A percentile compares a stretch with the other conserved stretches of the same genome.
phyloP scores from a whole-genome alignment of 2,797 vertebrate species.

The Pelobates cultripes region DNA sequence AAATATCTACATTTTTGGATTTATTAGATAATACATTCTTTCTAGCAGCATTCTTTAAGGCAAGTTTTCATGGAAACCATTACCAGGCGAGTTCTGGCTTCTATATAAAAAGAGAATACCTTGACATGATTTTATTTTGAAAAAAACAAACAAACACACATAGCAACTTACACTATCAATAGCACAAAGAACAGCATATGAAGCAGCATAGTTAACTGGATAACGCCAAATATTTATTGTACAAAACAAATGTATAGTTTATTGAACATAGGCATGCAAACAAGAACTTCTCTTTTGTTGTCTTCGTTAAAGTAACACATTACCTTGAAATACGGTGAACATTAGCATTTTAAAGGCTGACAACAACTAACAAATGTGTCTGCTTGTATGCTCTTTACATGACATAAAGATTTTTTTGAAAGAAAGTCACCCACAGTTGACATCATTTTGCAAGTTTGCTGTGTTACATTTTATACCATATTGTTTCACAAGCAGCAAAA shows the following conservation, averaged over 20 bases:
- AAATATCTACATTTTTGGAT: no score
- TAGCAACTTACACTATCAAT: background rate
- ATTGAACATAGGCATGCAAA: background rate
- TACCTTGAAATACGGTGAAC: background rate
- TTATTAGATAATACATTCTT: no score
- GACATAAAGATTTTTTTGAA: constrained; percentile 6
- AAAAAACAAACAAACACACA: background rate
- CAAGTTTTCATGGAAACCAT: no score
- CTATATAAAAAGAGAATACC: background rate
- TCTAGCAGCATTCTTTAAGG: no score
- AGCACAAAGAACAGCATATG: background rate
- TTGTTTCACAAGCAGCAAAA: constrained; percentile 5
- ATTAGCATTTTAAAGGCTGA: background rate
- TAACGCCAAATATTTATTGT: background rate
- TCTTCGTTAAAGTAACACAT: background rate
- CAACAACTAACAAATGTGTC: background rate
- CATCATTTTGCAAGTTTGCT: background rate
- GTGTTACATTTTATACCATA: background rate
- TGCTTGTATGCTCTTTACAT: background rate
- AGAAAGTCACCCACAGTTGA: constrained; percentile 1
- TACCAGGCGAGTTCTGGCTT: no score
- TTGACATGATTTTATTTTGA: background rate
- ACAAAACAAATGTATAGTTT: background rate
- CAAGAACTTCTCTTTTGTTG: constrained; percentile 5
- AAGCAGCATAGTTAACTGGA: background rate